Conservation (phyloP, 2,888 invertebrate genomes). For the Ophraella communa region DNA sequence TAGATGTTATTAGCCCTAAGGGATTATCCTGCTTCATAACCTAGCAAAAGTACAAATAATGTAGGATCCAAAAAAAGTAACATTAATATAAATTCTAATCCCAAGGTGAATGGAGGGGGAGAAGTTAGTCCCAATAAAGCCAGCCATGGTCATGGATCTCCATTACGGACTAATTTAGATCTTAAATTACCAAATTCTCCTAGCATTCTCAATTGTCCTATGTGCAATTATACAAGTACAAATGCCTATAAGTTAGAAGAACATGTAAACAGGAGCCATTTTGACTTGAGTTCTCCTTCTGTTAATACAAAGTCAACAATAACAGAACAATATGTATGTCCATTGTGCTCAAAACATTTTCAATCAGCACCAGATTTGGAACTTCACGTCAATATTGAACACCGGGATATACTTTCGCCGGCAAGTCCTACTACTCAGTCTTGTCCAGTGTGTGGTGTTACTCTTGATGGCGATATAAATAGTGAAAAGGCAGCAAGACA, state of each 20-base stretch:
- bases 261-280: conserved; percentile 82
- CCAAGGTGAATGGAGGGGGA: conserved; percentile 59
- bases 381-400: conserved; percentile 85
- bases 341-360: conserved; percentile 77
- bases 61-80: conserved; percentile 49
- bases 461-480: conserved; percentile 61
- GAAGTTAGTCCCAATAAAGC: conserved; percentile 57
- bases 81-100: conserved; percentile 58
- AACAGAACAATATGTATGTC: conserved; percentile 73
- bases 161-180: conserved; percentile 73
- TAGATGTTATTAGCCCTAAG: too few relatives aligned
- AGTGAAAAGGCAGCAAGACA: conserved; percentile 77
- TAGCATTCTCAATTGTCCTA: conserved; percentile 70
- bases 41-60: conserved; percentile 46
- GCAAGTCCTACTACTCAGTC: conserved; percentile 53
- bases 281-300: conserved; percentile 80
- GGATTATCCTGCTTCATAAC: conserved; percentile 48
- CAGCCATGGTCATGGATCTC: conserved; percentile 75
- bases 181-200: conserved; percentile 70
- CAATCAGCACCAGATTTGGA: conserved; percentile 79
- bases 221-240: conserved; percentile 78
- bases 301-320: conserved; percentile 59
- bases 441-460: conserved; percentile 61
- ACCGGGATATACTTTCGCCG: conserved; percentile 80
- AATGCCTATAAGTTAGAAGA: conserved; percentile 78